Base-by-base conservation (phyloP, 2,888 invertebrate genomes). In the Tetranychus truncatus region DNA sequence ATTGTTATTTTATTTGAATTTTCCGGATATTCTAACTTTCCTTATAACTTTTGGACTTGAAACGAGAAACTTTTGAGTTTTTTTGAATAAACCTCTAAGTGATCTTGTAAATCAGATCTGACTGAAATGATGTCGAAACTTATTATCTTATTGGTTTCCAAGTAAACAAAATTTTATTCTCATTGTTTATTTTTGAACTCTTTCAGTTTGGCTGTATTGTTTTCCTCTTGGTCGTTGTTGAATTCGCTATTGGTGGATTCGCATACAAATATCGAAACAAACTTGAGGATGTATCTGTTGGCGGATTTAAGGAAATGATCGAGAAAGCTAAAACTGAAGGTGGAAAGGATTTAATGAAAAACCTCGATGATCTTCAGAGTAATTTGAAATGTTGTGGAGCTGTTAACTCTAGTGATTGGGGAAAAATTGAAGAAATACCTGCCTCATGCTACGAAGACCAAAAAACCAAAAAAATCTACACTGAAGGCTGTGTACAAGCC, bases 381-480 rank as follows among this genome's bases (percentile, higher is more conserved):
- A 84, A 87, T 89, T 88, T 91, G 80, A 86, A 88, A 78, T 91
- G 91, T 81, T 91, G 91, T 81, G 92, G 92, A 15, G 89, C 92
- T 0, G 86, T 88, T 76, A 88, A 87, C 76, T 89, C 89, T 81
- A 87, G 87, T 79, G 91, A 92, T 82, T 92, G 92, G 92, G 89
- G 88, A 82, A 86, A 88, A 15, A 7, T 55, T 55, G n/a, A n/a
- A n/a, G n/a, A n/a, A n/a, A n/a, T n/a, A n/a, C 55, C 55, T 15
- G 9, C 1, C 55, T 55, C 55, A 7, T 55, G 55, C 7, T 55
- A 15, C 15, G 55, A 3, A 2, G 55, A 55, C 55, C 1, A 55
- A 15, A 15, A 9, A 55, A 6, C 9, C 55, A 55, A 2, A 55
- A 15, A 55, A 6, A 6, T 15, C 15, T 55, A 55, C 15, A 1